Evolutionary conservation across 2,888 invertebrate species (phyloP).

Genomic region (Ophion ellenae): DNA sequence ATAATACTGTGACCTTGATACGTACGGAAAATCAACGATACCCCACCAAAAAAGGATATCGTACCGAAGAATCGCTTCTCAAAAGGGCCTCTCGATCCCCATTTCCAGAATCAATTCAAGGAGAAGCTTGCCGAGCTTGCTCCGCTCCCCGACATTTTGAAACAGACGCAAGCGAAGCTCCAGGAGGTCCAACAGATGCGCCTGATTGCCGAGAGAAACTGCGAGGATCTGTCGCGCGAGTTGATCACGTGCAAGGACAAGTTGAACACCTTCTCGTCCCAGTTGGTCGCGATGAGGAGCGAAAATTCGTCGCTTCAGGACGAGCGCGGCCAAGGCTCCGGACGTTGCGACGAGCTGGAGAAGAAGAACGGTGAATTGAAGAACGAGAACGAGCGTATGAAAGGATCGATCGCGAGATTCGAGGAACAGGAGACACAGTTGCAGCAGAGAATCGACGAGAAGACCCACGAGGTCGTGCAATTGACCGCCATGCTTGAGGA

Average conservation of each 20-base stretch:
- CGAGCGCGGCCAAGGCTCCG: conserved; percentile 70
- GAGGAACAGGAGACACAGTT: conserved; percentile 86
- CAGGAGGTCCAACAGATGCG: conserved; percentile 89
- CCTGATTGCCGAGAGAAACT: conserved; percentile 87
- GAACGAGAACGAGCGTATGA: conserved; percentile 84
- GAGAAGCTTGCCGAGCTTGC: conserved; percentile 89
- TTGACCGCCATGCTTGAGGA: conserved; percentile 87
- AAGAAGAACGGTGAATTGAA: conserved; percentile 85
- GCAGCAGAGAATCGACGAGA: conserved; percentile 88
- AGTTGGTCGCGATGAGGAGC: conserved; percentile 78
- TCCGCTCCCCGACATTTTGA: conserved; percentile 88
- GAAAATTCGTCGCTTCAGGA: conserved; percentile 75
- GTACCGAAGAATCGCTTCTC: neutral
- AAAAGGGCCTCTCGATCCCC: neutral
- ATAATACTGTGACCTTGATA: conserved; percentile 3
- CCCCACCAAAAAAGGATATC: neutral
- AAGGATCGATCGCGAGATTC: conserved; percentile 85
- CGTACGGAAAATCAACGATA: neutral
- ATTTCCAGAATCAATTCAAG: conserved; percentile 87
- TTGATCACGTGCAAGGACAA: conserved; percentile 87
- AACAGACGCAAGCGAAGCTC: conserved; percentile 88
- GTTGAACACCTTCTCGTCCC: conserved; percentile 81
- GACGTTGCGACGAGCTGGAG: conserved; percentile 81
- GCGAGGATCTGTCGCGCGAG: conserved; percentile 88
- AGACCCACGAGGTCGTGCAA: conserved; percentile 88